Conservation (phyloP, 2,797 vertebrate genomes). For the Pachyuromys duprasi region DNA sequence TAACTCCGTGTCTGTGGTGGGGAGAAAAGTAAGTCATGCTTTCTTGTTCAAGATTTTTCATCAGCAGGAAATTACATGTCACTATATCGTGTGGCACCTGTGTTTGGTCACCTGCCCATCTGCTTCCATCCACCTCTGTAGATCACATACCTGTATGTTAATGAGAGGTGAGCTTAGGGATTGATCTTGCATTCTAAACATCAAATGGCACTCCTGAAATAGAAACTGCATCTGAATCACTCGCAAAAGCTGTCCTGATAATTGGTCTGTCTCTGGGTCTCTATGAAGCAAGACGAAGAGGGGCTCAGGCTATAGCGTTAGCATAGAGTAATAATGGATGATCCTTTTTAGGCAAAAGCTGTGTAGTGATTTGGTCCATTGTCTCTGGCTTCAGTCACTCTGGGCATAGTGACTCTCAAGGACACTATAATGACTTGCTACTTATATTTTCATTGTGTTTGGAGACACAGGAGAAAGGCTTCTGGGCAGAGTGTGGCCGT, state of each 20-base stretch:
- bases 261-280: background rate
- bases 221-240: background rate
- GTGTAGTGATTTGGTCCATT: background rate
- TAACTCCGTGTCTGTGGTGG: background rate
- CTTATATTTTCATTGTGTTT: slow-evolving; percentile 51
- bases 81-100: background rate
- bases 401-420: background rate
- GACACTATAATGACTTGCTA: slow-evolving; percentile 10
- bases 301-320: background rate
- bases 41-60: background rate
- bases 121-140: background rate
- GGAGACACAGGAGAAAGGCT: slow-evolving; percentile 20
- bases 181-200: background rate
- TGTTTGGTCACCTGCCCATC: background rate
- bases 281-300: background rate
- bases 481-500: background rate
- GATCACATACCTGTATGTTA: background rate
- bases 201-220: background rate
- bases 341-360: background rate
- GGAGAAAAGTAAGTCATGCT: background rate
- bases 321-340: no score
- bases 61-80: background rate
- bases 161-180: background rate
- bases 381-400: background rate
- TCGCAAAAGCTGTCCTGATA: background rate